phyloP scores from a whole-genome alignment of 2,797 vertebrate genomes.

The Chelmon rostratus region DNA sequence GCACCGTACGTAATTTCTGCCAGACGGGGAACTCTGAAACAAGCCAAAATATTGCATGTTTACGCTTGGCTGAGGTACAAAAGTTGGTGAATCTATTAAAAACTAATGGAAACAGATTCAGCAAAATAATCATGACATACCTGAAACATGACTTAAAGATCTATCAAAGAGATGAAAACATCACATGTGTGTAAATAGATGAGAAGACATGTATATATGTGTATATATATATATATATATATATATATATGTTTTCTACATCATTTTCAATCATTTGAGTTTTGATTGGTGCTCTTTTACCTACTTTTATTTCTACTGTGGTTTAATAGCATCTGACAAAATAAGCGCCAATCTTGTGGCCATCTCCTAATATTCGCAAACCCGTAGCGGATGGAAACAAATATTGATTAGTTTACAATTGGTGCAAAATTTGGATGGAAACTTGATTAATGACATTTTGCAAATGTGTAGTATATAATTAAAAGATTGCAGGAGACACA shows the following conservation, averaged over 20 bases:
- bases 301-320: background rate
- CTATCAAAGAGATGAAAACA: background rate
- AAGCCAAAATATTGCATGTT: too few species aligned
- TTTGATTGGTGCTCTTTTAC: slow-evolving; percentile 15
- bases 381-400: background rate
- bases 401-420: background rate
- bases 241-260: background rate
- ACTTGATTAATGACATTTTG: background rate
- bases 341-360: background rate
- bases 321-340: background rate
- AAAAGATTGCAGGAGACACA: background rate
- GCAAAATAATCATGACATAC: background rate
- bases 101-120: background rate
- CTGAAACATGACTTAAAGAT: background rate
- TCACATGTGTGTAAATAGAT: background rate
- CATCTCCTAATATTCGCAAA: background rate
- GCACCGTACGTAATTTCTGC: too few species aligned
- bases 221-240: too few species aligned
- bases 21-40: too few species aligned
- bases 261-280: background rate
- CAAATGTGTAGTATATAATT: background rate
- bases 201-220: too few species aligned
- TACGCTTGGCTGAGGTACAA: too few species aligned
- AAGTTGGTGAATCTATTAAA: too few species aligned
- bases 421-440: background rate